A percentile compares a stretch with the other conserved stretches of the same genome.
Conservation (phyloP, 1,140 invertebrate genomes). For the Eulimnadia texana region DNA sequence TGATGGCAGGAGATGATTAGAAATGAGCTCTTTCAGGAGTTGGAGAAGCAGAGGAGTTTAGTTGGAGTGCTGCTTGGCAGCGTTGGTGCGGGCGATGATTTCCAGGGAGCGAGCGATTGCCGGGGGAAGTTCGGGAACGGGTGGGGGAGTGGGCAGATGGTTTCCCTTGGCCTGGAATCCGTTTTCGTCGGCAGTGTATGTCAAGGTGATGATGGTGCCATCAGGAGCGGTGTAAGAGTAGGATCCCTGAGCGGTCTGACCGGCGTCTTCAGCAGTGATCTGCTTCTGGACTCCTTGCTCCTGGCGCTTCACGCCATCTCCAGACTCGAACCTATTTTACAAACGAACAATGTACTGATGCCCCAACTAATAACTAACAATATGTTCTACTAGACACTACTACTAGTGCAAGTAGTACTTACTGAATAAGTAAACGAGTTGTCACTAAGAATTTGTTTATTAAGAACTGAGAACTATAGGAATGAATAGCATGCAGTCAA, state of each 20-base stretch:
- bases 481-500: too few species aligned
- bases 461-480: too few species aligned
- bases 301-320: constrained; percentile 38
- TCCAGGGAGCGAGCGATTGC: constrained; percentile 10
- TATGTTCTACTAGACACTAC: too few species aligned
- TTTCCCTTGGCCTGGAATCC: constrained; percentile 44
- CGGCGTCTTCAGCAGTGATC: constrained; percentile 32
- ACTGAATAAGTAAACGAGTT: too few species aligned
- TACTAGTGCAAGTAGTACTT: too few species aligned
- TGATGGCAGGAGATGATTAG: too few species aligned
- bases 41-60: background rate
- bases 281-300: constrained; percentile 36
- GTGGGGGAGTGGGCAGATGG: constrained; percentile 50
- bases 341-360: too few species aligned
- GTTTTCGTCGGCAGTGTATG: constrained; percentile 47
- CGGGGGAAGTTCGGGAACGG: constrained; percentile 31
- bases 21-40: too few species aligned
- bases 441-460: too few species aligned
- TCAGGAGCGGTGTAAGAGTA: constrained; percentile 35
- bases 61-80: too few species aligned
- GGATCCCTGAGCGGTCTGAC: constrained; percentile 41
- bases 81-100: constrained; percentile 11
- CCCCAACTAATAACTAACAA: too few species aligned
- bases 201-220: constrained; percentile 26
- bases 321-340: constrained; percentile 21